Percentiles rank a stretch among this genome's conserved stretches.
These are phyloP conservation scores for Mythimna impura DNA, from an alignment of 2,888 invertebrate genomes.

Conservation along the genomic window DNA sequence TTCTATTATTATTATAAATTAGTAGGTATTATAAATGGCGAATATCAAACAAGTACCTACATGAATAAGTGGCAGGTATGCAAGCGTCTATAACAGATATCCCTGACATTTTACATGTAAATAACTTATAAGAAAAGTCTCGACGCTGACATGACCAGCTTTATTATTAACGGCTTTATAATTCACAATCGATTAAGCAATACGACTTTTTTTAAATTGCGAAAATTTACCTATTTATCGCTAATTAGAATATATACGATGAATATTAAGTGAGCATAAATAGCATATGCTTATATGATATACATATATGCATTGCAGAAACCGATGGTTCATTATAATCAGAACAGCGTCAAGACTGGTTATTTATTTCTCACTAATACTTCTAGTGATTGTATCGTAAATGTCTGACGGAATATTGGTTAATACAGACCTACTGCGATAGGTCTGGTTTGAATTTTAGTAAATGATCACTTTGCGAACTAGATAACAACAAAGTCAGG, in stretches of 20 bases:
- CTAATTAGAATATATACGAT: constrained; percentile 15
- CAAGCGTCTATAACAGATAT: constrained; percentile 63
- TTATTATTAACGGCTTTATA: constrained; percentile 37
- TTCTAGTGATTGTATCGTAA: constrained; percentile 31
- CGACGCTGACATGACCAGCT: constrained; percentile 40
- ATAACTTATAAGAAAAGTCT: constrained; percentile 60
- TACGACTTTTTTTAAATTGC: constrained; percentile 27
- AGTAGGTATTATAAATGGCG: constrained; percentile 37
- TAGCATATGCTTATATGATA: constrained; percentile 20
- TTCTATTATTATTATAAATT: constrained; percentile 36
- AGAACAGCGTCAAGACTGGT: constrained; percentile 23
- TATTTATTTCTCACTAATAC: constrained; percentile 25
- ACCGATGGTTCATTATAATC: constrained; percentile 26
- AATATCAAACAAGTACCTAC: constrained; percentile 46
- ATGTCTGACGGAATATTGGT: constrained; percentile 41
- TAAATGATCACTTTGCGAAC: constrained; percentile 50
- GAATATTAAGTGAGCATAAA: constrained; percentile 11
- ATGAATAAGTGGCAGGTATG: constrained; percentile 37
- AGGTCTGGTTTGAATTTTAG: constrained; percentile 52
- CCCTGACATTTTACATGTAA: constrained; percentile 75
- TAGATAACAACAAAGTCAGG: constrained; percentile 66
- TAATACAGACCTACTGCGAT: constrained; percentile 37
- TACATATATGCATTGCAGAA: constrained; percentile 12
- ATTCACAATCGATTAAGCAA: constrained; percentile 39
- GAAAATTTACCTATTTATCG: constrained; percentile 14